Evolutionary conservation across 2,113 vertebrate genomes (phyloP), one percentile per base, ranked within the genome.

Genomic region (Microtus ochrogaster): DNA sequence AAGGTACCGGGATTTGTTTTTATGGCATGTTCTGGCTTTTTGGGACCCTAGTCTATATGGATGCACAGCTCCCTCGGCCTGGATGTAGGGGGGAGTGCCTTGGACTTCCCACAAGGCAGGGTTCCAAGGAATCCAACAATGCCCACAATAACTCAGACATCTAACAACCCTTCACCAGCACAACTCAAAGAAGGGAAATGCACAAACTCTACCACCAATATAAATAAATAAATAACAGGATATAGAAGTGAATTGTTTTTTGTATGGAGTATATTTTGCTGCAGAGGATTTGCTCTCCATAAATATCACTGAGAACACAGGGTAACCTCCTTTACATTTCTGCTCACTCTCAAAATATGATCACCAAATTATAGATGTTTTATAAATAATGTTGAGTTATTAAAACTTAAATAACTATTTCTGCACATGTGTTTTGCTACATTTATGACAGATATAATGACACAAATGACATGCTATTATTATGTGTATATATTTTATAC

Each of bases 211-310:
- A 49, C 49, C 49, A 49, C 49, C 49, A 49, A 49, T 12, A 2
- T 49, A 49, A 52, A 14, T 52, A 52, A 52, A 52, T 52, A 13
- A 52, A 52, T 52, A 52, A 52, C 49, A 2, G 49, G 49, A 52
- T 52, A 52, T 52, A 13, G 49, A 12, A 52, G 49, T 70, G 30
- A 94, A 58, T 91, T 58, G n/a, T n/a, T n/a, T n/a, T 90, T 86
- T 77, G 76, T 87, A 13, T 17, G 91, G 19, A 39, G 33, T 68
- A 94, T 92, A 41, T 91, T 94, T 96, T 94, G 24, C 24, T 81
- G 19, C 81, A 90, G 83, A 91, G 6, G 65, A 96, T 41, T 2
- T 65, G 73, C 72, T 93, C 47, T 49, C 3, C 3, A 14, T 82
- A 90, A 93, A 70, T 77, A 95, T 28, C 65, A 87, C 2, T 70